Evolutionary conservation across 2,888 invertebrate genomes (phyloP), one percentile per base, ranked within the genome.

Genomic region (Apodemia duryi): DNA sequence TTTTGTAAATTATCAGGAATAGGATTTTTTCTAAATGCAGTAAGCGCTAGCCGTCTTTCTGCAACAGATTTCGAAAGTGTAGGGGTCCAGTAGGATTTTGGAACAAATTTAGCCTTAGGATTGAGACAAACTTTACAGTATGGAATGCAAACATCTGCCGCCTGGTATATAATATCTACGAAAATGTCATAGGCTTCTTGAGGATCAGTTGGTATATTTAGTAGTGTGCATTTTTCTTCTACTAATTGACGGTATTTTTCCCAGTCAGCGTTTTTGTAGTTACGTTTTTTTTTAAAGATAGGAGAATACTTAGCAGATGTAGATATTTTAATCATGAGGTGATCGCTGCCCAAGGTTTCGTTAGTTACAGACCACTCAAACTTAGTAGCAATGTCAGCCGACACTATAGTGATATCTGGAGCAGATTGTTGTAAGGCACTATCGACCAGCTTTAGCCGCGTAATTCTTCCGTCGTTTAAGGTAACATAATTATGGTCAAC

Each of bases 381-480:
- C n/a, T n/a, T n/a, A n/a, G n/a, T n/a, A n/a, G n/a, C n/a, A n/a
- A n/a, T n/a, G n/a, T n/a, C n/a, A n/a, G n/a, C n/a, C n/a, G n/a
- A n/a, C n/a, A n/a, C n/a, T n/a, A n/a, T n/a, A n/a, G n/a, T n/a
- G n/a, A n/a, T n/a, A n/a, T n/a, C n/a, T n/a, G n/a, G n/a, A 5
- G 70, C 52, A 0, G 68, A 66, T 10, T 66, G 28, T 61, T 52
- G 67, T 2, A 68, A 9, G 7, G 11, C 38, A 10, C 65, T 63
- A 49, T 68, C 61, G 1, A 64, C 66, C 6, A 70, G 4, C 10
- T 63, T 29, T 1, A 70, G 5, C n/a, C 68, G 62, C 0, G 68
- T 70, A 3, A 62, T 62, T 1, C 51, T 60, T 0, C 70, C 66
- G 28, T 70, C 65, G 46, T 70, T 70, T 29, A 70, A 60, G 21